These are phyloP conservation scores for Creontiades dilutus DNA, from an alignment of 2,888 invertebrate genomes.

Conservation along the genomic window DNA sequence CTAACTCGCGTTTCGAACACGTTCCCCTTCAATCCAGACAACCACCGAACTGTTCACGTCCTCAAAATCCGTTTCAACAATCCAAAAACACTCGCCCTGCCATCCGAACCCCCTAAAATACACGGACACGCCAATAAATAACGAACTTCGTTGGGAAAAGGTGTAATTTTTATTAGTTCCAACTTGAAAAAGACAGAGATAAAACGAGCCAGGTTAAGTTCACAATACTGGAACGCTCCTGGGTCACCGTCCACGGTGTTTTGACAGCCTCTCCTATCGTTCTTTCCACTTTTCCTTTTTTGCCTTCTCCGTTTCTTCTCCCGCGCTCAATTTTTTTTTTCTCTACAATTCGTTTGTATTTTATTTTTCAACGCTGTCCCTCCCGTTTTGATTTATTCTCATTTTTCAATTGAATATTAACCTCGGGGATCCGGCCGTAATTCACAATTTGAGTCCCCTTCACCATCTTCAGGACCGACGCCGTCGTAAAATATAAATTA, in stretches of 20 bases:
- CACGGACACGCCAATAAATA: constrained; percentile 48
- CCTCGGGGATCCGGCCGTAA: constrained; percentile 17
- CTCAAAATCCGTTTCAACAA: not conserved
- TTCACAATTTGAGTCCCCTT: constrained; percentile 50
- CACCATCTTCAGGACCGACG: not conserved
- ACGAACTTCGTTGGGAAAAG: constrained; percentile 33
- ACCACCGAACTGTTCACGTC: not conserved
- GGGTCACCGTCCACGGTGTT: constrained; percentile 54
- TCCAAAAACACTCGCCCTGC: not conserved
- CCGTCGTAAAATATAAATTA: not conserved
- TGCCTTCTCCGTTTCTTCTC: constrained; percentile 22
- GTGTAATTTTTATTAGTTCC: constrained; percentile 56
- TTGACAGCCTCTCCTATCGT: constrained; percentile 52
- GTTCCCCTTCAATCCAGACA: too few species aligned
- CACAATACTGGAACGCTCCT: constrained; percentile 51
- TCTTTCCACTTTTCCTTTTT: not conserved
- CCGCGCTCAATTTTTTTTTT: not conserved
- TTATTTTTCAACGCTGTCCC: constrained; percentile 42
- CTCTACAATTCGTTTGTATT: not conserved
- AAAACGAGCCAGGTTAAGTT: constrained; percentile 37
- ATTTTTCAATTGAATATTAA: constrained; percentile 49
- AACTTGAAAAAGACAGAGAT: constrained; percentile 48
- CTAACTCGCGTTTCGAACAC: too few species aligned
- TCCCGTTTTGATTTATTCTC: constrained; percentile 23
- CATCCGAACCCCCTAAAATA: constrained; percentile 4